Conservation (phyloP, 2,113 vertebrate genomes). For the Macquaria ambigua region DNA sequence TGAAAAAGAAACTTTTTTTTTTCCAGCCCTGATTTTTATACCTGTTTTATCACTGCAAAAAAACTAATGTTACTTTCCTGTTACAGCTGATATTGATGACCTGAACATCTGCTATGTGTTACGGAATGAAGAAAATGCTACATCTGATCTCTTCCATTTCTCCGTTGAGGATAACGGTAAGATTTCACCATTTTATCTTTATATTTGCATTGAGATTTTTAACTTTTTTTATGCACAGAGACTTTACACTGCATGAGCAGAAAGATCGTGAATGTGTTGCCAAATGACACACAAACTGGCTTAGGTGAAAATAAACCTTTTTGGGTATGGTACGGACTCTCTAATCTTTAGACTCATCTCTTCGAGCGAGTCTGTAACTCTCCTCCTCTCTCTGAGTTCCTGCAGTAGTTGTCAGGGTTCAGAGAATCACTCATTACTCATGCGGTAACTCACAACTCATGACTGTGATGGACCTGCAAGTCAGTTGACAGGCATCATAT, state of each 20-base stretch:
- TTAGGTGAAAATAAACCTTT: slow-evolving; percentile 23
- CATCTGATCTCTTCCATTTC: slow-evolving; percentile 91
- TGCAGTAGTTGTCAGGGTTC: background rate
- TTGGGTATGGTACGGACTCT: background rate
- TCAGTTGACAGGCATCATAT: slow-evolving; percentile 24
- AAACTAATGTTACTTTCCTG: background rate
- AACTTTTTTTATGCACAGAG: background rate
- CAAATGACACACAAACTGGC: slow-evolving; percentile 30
- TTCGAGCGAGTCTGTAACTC: background rate
- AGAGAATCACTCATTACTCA: slow-evolving; percentile 5
- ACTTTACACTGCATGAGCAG: background rate
- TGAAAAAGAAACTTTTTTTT: background rate
- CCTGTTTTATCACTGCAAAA: background rate
- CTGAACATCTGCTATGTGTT: slow-evolving; percentile 94
- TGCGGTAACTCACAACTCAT: background rate
- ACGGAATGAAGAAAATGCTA: slow-evolving; percentile 87
- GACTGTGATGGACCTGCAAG: slow-evolving; percentile 8
- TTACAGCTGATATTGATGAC: slow-evolving; percentile 91
- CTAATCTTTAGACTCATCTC: slow-evolving; percentile 23
- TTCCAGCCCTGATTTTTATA: background rate
- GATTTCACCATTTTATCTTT: slow-evolving; percentile 48
- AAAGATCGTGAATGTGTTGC: background rate
- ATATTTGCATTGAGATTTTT: background rate
- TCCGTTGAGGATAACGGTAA: slow-evolving; percentile 91
- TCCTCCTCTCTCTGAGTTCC: background rate